A percentile compares a stretch with the other conserved stretches of the same genome.
These are phyloP conservation scores for Esperia sulphurella DNA, from an alignment of 2,888 invertebrate genomes.

Conservation along the genomic window DNA sequence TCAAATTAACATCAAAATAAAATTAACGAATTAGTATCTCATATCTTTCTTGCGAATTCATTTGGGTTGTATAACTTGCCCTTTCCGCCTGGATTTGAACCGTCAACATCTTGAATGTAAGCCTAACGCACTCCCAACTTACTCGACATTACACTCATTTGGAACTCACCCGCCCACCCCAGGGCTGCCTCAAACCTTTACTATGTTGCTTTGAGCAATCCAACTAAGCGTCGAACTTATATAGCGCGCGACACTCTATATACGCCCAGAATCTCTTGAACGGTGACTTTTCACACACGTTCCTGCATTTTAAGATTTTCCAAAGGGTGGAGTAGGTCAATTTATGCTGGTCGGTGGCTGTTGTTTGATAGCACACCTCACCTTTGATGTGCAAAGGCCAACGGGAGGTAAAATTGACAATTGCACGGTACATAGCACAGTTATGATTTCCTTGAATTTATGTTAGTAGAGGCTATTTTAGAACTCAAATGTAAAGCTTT, in stretches of 20 bases:
- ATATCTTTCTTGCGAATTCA: no score
- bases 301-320: neutral
- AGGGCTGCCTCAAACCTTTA: conserved; percentile 22
- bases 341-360: conserved; percentile 9
- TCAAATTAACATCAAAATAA: no score
- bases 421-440: conserved; percentile 2
- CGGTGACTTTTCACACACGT: conserved; percentile 11
- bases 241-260: conserved; percentile 19
- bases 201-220: conserved; percentile 42
- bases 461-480: neutral
- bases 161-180: conserved; percentile 18
- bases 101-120: no score
- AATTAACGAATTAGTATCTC: no score
- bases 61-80: no score
- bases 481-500: no score
- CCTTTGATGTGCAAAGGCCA: conserved; percentile 13
- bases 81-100: no score
- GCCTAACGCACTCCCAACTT: no score
- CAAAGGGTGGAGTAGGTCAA: neutral
- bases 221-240: conserved; percentile 26
- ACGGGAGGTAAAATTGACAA: conserved; percentile 8
- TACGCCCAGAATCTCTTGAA: conserved; percentile 20
- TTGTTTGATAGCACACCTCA: conserved; percentile 19
- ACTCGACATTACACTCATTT: neutral
- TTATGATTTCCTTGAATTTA: conserved; percentile 3